Conservation (phyloP, 2,113 vertebrate genomes). For the Eudyptes chrysolophus region DNA sequence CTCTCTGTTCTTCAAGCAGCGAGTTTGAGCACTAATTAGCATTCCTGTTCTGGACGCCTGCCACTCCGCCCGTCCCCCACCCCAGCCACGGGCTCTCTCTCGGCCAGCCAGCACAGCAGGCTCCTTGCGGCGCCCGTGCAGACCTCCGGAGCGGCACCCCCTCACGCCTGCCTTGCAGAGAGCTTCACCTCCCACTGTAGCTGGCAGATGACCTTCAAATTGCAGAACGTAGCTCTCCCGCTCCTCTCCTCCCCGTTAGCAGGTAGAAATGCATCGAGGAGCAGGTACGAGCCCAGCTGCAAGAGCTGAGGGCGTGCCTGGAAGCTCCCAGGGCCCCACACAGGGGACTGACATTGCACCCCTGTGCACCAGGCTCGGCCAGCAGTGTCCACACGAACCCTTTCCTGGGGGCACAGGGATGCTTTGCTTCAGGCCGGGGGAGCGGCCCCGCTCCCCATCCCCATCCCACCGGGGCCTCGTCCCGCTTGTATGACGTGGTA, state of each 20-base stretch:
- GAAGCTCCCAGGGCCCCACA: rapidly evolving
- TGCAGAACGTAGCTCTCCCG: neutral
- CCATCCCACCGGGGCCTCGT: rapidly evolving
- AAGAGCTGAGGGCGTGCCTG: neutral
- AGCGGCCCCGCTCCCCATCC: neutral
- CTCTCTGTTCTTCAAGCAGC: neutral
- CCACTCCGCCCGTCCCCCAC: neutral
- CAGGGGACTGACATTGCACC: rapidly evolving
- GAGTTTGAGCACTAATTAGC: neutral
- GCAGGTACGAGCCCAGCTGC: neutral
- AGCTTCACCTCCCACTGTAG: neutral
- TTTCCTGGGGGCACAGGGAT: neutral
- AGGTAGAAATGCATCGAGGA: rapidly evolving
- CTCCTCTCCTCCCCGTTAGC: rapidly evolving
- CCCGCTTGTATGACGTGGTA: rapidly evolving
- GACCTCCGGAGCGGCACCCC: neutral
- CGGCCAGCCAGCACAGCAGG: neutral
- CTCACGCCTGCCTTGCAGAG: neutral
- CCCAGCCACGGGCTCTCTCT: neutral
- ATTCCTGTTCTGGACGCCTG: neutral
- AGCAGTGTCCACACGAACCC: rapidly evolving
- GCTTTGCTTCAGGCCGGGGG: neutral
- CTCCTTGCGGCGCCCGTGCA: neutral
- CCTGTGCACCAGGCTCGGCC: neutral
- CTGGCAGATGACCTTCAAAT: slow-evolving; percentile 17